phyloP scores from a whole-genome alignment of 2,797 vertebrate species.

The Lerista edwardsae region DNA sequence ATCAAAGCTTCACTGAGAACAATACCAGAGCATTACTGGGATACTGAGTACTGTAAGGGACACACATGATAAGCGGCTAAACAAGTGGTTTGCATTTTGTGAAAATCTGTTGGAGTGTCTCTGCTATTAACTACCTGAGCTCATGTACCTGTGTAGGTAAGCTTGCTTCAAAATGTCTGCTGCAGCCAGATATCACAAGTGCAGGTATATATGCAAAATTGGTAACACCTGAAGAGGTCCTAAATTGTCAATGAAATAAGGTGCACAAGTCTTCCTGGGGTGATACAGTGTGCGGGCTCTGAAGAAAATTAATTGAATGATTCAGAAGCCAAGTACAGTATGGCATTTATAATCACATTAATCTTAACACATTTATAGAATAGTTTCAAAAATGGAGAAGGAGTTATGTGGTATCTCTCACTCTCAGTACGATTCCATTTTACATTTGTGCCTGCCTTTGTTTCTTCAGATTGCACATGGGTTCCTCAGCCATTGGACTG shows the following conservation, averaged over 20 bases:
- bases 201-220: slow-evolving; percentile 42
- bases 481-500: neutral
- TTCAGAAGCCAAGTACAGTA: neutral
- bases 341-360: neutral
- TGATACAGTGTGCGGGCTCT: neutral
- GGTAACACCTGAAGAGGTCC: neutral
- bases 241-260: neutral
- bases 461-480: neutral
- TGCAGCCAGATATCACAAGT: slow-evolving; percentile 48
- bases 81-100: neutral
- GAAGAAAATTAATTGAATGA: neutral
- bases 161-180: slow-evolving; percentile 38
- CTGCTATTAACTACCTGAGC: neutral
- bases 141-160: neutral
- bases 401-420: too few species aligned
- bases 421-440: neutral
- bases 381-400: neutral
- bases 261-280: neutral
- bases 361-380: neutral
- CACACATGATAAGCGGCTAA: neutral
- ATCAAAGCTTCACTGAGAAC: neutral
- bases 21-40: neutral
- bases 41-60: neutral
- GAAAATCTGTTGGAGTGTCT: neutral
- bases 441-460: neutral